Evolutionary conservation across 1,140 invertebrate species (phyloP).

Genomic region (Heliconius eleuchia): DNA sequence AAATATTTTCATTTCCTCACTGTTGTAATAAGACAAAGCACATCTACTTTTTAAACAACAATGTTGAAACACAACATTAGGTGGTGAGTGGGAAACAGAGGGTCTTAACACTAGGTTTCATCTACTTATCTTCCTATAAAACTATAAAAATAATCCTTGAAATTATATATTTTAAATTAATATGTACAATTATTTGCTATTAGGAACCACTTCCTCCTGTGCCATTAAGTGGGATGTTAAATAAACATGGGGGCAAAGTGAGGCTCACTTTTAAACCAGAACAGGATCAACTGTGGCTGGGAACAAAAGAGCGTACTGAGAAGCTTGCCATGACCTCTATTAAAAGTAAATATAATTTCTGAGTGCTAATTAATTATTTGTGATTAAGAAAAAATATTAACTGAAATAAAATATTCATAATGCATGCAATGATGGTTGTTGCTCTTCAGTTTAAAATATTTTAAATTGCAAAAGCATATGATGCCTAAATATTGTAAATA

Average conservation of each 20-base stretch:
- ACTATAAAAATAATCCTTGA: too few relatives aligned
- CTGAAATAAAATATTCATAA: conserved; percentile 1
- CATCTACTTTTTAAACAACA: too few relatives aligned
- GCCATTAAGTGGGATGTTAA: conserved; percentile 94
- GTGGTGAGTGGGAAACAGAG: too few relatives aligned
- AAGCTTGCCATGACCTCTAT: conserved; percentile 96
- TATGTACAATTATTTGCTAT: conserved; percentile 22
- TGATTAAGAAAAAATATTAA: neutral
- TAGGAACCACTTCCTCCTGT: conserved; percentile 91
- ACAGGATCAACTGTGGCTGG: conserved; percentile 95
- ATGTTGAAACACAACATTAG: too few relatives aligned
- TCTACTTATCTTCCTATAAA: too few relatives aligned
- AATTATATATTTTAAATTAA: neutral
- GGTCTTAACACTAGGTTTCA: too few relatives aligned
- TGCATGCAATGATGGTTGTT: conserved; percentile 9
- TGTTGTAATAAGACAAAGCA: too few relatives aligned
- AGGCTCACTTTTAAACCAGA: conserved; percentile 96
- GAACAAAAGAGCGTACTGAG: conserved; percentile 96
- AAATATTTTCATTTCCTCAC: too few relatives aligned
- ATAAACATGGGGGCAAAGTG: conserved; percentile 96
- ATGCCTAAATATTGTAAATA: neutral
- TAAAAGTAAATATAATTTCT: conserved; percentile 82
- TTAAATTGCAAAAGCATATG: neutral
- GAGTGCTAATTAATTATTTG: neutral
- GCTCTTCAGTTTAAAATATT: conserved; percentile 4